Percentiles rank a stretch among this genome's conserved stretches.
These are phyloP conservation scores for Ormia ochracea DNA, from an alignment of 2,888 invertebrate genomes.

Conservation along the genomic window DNA sequence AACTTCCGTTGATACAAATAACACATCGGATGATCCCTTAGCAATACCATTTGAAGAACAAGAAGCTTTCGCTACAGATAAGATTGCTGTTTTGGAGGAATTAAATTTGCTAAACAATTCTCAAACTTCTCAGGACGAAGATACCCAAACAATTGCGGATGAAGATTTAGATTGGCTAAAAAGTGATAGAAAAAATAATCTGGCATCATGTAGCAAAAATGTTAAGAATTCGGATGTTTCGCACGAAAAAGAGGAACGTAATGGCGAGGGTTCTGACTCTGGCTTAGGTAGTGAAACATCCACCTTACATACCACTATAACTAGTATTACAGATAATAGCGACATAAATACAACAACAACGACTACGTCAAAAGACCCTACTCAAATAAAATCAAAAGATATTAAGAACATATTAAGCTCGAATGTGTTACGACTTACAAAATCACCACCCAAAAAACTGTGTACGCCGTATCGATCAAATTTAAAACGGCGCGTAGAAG, in stretches of 20 bases:
- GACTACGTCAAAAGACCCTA: conserved; percentile 24
- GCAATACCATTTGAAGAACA: conserved; percentile 74
- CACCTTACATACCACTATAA: conserved; percentile 65
- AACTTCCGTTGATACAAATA: conserved; percentile 69
- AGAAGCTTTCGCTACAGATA: conserved; percentile 54
- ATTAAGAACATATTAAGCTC: conserved; percentile 1
- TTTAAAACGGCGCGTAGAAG: conserved; percentile 82
- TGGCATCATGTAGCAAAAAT: conserved; percentile 38
- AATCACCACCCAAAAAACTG: conserved; percentile 23
- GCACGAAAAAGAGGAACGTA: conserved; percentile 70
- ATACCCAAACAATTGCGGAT: conserved; percentile 61
- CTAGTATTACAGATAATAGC: conserved; percentile 63
- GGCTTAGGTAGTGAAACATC: conserved; percentile 86
- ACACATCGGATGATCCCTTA: conserved; percentile 74
- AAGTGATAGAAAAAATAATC: conserved; percentile 23
- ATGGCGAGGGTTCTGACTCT: conserved; percentile 89
- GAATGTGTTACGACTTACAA: neutral
- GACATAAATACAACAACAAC: conserved; percentile 41
- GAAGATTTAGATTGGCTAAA: conserved; percentile 59
- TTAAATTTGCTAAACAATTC: conserved; percentile 46
- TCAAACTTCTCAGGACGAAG: conserved; percentile 56
- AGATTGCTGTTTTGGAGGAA: conserved; percentile 51
- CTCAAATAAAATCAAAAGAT: conserved; percentile 12
- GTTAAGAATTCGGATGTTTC: neutral
- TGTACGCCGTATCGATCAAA: conserved; percentile 48